phyloP scores from a whole-genome alignment of 2,888 invertebrate genomes.

The Hirtodrosophila confusa region DNA sequence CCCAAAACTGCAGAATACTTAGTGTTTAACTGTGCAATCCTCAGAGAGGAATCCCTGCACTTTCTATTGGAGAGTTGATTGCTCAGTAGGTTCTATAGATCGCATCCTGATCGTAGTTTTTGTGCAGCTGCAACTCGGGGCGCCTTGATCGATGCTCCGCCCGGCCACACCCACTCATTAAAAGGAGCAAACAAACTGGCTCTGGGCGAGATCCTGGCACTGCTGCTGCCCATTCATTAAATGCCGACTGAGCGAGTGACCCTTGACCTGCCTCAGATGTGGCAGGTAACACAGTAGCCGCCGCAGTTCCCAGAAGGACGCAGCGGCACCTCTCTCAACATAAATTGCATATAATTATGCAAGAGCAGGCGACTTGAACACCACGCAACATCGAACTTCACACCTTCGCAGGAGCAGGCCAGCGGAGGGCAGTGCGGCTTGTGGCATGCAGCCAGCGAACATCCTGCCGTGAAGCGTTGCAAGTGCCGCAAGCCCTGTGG shows the following conservation, averaged over 20 bases:
- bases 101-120: too few relatives aligned
- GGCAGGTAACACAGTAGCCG: conserved; percentile 65
- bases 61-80: too few relatives aligned
- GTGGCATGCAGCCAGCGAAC: conserved; percentile 9
- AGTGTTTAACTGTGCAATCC: too few relatives aligned
- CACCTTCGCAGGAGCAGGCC: conserved; percentile 46
- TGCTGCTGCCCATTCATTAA: conserved; percentile 31
- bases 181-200: conserved; percentile 24
- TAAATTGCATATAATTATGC: conserved; percentile 78
- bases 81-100: too few relatives aligned
- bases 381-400: conserved; percentile 51
- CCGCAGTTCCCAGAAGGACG: conserved; percentile 56
- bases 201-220: neutral
- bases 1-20: too few relatives aligned
- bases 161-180: conserved; percentile 25
- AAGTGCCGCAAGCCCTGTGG: conserved; percentile 32
- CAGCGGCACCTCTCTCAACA: conserved; percentile 12
- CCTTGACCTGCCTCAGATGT: conserved; percentile 22
- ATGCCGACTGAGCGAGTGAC: conserved; percentile 15
- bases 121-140: too few relatives aligned
- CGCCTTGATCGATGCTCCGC: too few relatives aligned
- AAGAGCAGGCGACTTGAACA: conserved; percentile 38
- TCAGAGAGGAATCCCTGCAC: too few relatives aligned
- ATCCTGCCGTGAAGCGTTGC: conserved; percentile 18
- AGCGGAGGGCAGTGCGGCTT: conserved; percentile 6